Conservation (phyloP, 2,888 invertebrate species). For the Alentia gelatinosa region DNA sequence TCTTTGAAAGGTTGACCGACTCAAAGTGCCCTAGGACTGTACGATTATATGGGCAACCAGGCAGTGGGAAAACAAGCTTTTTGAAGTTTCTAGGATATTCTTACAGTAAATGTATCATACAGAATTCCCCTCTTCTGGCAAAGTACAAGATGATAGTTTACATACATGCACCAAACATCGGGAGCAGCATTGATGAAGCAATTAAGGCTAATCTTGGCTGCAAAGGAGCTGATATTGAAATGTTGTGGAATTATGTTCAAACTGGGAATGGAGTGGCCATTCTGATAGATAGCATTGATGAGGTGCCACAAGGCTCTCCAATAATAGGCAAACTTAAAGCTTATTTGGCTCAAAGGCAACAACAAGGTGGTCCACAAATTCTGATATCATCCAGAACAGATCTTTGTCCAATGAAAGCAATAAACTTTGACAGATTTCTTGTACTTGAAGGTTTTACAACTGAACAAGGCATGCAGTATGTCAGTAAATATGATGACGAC, state of each 20-base stretch:
- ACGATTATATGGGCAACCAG: too few species aligned
- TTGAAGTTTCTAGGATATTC: too few species aligned
- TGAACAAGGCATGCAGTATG: background rate
- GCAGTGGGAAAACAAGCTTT: too few species aligned
- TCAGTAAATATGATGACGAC: too few species aligned
- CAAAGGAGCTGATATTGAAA: background rate
- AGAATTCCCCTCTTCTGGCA: too few species aligned
- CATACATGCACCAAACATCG: background rate
- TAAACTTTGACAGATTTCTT: background rate
- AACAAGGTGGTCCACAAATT: background rate
- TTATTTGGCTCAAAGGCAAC: background rate
- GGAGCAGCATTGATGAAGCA: background rate
- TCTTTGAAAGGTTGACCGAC: too few species aligned
- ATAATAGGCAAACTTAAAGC: background rate
- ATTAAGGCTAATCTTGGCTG: background rate
- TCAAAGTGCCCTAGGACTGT: too few species aligned
- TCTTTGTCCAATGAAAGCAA: background rate
- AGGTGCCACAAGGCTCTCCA: too few species aligned
- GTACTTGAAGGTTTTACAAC: background rate
- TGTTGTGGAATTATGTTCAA: background rate
- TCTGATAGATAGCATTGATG: background rate
- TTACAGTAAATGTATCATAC: too few species aligned
- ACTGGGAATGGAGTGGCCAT: background rate
- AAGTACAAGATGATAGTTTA: background rate
- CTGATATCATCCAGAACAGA: background rate